A percentile compares a stretch with the other conserved stretches of the same genome.
Conservation (phyloP, 2,797 vertebrate genomes). For the Acropternis orthonyx region DNA sequence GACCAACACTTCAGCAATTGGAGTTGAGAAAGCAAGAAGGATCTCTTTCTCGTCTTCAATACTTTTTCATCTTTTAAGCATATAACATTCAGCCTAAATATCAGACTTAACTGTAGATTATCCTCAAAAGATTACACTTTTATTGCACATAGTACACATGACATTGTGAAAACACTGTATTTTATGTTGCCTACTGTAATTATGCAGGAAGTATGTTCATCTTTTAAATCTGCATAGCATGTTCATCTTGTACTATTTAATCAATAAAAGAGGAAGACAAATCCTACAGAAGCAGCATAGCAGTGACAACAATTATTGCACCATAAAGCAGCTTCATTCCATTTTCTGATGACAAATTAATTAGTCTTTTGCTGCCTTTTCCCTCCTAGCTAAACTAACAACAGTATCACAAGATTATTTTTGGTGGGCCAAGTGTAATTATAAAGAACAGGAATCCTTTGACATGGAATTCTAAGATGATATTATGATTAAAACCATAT, state of each 20-base stretch:
- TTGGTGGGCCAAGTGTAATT: neutral
- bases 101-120: neutral
- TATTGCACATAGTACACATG: neutral
- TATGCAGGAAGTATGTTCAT: neutral
- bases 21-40: neutral
- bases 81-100: neutral
- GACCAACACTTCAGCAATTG: neutral
- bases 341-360: neutral
- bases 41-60: neutral
- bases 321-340: neutral
- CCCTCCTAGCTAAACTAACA: neutral
- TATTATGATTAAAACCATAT: neutral
- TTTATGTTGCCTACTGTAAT: neutral
- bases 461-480: neutral
- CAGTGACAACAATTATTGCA: neutral
- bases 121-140: neutral
- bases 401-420: neutral
- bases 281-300: neutral
- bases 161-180: neutral
- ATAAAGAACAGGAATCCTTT: neutral
- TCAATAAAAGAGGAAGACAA: neutral
- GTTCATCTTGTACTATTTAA: neutral
- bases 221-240: neutral
- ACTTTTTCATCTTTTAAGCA: neutral
- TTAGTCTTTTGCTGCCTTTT: neutral